Evolutionary conservation across 2,888 invertebrate species (phyloP), one percentile per base, ranked within the genome.

Genomic region (Pristionchus arcanus): DNA sequence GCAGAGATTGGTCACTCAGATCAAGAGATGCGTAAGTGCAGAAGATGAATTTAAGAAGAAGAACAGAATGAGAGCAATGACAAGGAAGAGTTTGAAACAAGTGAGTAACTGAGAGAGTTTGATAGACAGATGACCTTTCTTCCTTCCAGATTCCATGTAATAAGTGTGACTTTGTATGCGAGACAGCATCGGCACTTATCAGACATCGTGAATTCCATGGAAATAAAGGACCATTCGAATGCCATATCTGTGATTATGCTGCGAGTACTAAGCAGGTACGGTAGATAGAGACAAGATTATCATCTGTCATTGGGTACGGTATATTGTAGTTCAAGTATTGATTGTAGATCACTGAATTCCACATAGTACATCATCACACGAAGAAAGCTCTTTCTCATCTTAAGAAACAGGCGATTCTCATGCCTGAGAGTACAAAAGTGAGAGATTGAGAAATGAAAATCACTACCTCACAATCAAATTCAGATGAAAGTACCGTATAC

Each of bases 1-100:
- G 42, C 87, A 87, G 59, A 68, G 87, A 42, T 28, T 87, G n/a
- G 87, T 87, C n/a, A 87, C 87, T 66, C 87, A 87, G 59, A 87
- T 87, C 66, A 87, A 87, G 49, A 37, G 87, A 28, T 37, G 68
- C 13, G 87, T 68, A 7, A 28, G 16, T 42, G n/a, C 2, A 15
- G 87, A 68, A 68, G 87, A 87, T n/a, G 28, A 42, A 11, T 42
- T 21, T 15, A 49, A 21, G 34, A 63, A 59, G 63, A 85, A 87
- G 87, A 16, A 42, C 3, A 87, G 37, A 25, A 49, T 42, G n/a
- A 87, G 42, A 25, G 42, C 85, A 59, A 59, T 25, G 15, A 34
- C 87, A 5, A 49, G 7, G 7, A 68, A 68, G 85, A 85, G 85
- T 28, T 59, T 34, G 37, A 85, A 68, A 19, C 68, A 66, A 15